phyloP scores from a whole-genome alignment of 2,888 invertebrate species.

The Anticlea derivata region DNA sequence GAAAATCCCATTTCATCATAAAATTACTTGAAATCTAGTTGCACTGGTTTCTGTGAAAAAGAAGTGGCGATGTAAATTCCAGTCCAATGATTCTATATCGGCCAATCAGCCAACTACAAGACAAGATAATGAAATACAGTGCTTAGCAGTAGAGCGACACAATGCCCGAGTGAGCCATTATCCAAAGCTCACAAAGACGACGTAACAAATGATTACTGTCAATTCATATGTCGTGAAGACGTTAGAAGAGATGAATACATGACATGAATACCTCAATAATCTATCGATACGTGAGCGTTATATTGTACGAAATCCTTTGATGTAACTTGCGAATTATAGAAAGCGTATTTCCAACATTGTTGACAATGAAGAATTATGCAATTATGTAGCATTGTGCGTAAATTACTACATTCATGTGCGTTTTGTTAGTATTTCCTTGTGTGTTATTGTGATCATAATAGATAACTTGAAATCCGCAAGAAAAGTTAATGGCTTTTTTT shows the following conservation, averaged over 20 bases:
- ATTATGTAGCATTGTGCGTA: slow-evolving; percentile 61
- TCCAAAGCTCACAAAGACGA: slow-evolving; percentile 43
- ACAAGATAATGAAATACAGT: slow-evolving; percentile 33
- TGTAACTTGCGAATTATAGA: slow-evolving; percentile 53
- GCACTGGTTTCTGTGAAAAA: not conserved
- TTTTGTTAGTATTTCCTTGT: slow-evolving; percentile 35
- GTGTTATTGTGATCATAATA: slow-evolving; percentile 13
- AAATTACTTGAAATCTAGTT: too few relatives aligned
- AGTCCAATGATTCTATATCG: slow-evolving; percentile 19
- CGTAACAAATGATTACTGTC: slow-evolving; percentile 63
- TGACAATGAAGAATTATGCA: slow-evolving; percentile 66
- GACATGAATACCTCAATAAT: slow-evolving; percentile 51
- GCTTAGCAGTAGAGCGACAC: slow-evolving; percentile 24
- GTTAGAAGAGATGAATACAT: slow-evolving; percentile 35
- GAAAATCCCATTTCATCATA: too few relatives aligned
- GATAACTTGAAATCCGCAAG: slow-evolving; percentile 11
- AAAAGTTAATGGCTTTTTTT: slow-evolving; percentile 12
- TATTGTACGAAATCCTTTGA: slow-evolving; percentile 53
- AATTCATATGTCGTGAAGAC: slow-evolving; percentile 51
- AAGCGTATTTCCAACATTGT: slow-evolving; percentile 63
- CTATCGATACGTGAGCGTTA: slow-evolving; percentile 48
- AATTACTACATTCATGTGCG: slow-evolving; percentile 46
- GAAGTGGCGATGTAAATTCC: not conserved
- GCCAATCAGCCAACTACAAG: slow-evolving; percentile 23
- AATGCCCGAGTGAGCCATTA: slow-evolving; percentile 34